phyloP scores from a whole-genome alignment of 2,113 vertebrate species.

The Murina feae region DNA sequence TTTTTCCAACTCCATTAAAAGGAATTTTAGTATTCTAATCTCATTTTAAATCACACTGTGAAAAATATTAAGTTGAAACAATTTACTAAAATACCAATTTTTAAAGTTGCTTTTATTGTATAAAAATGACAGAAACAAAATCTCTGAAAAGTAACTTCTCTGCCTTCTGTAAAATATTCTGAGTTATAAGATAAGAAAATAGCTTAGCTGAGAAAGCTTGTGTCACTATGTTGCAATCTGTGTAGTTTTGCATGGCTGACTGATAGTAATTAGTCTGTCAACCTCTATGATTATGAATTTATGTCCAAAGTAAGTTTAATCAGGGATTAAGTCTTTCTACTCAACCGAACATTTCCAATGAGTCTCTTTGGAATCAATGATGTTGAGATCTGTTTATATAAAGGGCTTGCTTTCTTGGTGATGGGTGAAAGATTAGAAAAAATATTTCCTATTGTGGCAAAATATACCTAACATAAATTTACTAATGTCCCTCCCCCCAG shows the following conservation, averaged over 20 bases:
- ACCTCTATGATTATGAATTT: background rate
- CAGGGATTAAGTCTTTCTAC: background rate
- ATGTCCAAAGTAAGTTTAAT: background rate
- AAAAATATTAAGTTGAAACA: background rate
- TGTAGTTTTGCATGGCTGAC: background rate
- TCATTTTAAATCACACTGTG: background rate
- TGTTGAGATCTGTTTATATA: background rate
- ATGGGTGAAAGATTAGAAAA: background rate
- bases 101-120: slow-evolving; percentile 5
- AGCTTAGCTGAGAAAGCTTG: background rate
- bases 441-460: background rate
- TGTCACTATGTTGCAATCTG: background rate
- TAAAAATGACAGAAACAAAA: background rate
- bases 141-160: background rate
- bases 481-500: background rate
- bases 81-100: background rate
- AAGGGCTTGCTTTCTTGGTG: background rate
- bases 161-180: background rate
- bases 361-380: background rate
- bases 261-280: background rate
- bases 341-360: background rate
- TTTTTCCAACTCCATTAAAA: background rate
- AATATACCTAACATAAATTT: background rate
- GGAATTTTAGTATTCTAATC: background rate
- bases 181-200: background rate